These are phyloP conservation scores for Mycetomoellerius zeteki DNA, from an alignment of 1,140 invertebrate species.

Conservation along the genomic window DNA sequence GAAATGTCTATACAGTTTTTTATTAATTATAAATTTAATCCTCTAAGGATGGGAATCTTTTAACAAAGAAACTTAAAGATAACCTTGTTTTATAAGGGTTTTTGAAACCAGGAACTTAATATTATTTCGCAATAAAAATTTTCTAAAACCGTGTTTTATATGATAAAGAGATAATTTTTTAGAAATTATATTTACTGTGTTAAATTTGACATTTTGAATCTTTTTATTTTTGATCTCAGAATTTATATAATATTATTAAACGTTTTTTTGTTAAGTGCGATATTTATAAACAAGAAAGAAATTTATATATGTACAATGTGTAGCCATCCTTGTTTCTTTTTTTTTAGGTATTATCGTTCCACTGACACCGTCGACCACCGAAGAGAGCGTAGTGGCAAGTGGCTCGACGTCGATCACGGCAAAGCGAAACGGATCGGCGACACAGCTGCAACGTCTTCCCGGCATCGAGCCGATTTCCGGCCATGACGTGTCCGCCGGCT, in stretches of 20 bases:
- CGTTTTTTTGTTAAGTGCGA: neutral
- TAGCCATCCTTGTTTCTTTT: neutral
- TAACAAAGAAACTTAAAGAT: no score
- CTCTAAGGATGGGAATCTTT: no score
- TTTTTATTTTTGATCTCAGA: no score
- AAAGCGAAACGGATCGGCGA: conserved; percentile 86
- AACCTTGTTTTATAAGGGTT: no score
- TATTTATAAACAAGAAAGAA: neutral
- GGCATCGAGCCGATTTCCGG: conserved; percentile 90
- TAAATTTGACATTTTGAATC: no score
- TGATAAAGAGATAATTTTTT: no score
- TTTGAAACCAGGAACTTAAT: no score
- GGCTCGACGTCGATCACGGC: conserved; percentile 80
- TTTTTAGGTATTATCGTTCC: conserved; percentile 69
- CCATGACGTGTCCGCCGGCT: conserved; percentile 89
- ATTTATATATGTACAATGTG: neutral
- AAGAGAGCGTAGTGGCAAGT: conserved; percentile 86
- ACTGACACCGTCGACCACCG: conserved; percentile 87
- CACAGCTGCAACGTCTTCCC: conserved; percentile 87
- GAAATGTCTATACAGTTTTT: neutral
- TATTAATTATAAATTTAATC: neutral
- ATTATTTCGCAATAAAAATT: no score
- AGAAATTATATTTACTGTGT: no score
- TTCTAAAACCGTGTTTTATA: no score
- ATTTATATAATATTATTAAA: neutral